Conservation (phyloP, 2,113 vertebrate genomes). For the Semnornis frantzii region DNA sequence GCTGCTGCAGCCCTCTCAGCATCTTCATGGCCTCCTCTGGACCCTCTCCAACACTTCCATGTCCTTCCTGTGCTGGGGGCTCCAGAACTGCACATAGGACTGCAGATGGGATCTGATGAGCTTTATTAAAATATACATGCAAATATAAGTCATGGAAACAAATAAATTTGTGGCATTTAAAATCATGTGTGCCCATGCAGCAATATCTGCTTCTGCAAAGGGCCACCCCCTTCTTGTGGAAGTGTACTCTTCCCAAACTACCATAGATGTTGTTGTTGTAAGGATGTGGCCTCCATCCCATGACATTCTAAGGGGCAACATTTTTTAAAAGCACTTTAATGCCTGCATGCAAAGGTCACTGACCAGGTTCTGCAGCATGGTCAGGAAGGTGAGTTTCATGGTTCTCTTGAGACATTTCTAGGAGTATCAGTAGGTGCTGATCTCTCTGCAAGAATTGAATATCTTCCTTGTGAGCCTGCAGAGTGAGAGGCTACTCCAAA, state of each 20-base stretch:
- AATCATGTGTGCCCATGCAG: background rate
- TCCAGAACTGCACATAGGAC: too few species aligned
- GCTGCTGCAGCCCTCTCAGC: too few species aligned
- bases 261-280: background rate
- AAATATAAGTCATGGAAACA: background rate
- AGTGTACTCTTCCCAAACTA: accelerated
- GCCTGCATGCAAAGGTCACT: background rate
- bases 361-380: accelerated
- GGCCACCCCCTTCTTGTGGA: background rate
- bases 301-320: background rate
- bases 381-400: background rate
- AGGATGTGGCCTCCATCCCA: background rate
- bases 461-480: background rate
- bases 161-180: background rate
- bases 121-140: background rate
- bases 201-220: background rate
- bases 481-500: background rate
- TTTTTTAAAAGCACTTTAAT: background rate
- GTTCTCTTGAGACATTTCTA: background rate
- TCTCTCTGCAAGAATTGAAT: background rate
- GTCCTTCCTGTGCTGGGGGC: too few species aligned
- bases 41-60: too few species aligned
- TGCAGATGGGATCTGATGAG: too few species aligned
- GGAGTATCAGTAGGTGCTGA: background rate
- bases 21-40: too few species aligned